phyloP scores from a whole-genome alignment of 2,797 vertebrate species.

The Siniperca scherzeri region DNA sequence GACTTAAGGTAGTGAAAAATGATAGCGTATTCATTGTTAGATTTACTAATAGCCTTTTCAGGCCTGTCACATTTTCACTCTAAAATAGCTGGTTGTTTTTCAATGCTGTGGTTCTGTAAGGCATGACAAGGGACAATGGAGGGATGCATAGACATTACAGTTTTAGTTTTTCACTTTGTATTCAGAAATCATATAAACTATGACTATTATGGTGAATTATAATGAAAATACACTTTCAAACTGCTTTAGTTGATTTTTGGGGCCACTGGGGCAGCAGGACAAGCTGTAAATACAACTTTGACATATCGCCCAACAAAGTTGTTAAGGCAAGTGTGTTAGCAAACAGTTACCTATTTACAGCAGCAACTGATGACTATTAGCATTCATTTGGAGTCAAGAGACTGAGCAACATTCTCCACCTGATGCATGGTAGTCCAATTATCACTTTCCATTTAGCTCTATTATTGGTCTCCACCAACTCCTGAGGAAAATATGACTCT shows the following conservation, averaged over 20 bases:
- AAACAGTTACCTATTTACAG: too few relatives aligned
- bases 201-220: neutral
- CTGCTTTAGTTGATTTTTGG: too few relatives aligned
- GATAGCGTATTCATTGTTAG: neutral
- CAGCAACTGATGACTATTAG: neutral
- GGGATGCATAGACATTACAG: neutral
- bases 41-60: neutral
- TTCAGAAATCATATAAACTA: neutral
- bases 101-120: neutral
- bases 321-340: too few relatives aligned
- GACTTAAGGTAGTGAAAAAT: slow-evolving; percentile 31
- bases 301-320: too few relatives aligned
- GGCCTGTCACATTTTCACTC: neutral
- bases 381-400: neutral
- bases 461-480: too few relatives aligned
- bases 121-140: neutral
- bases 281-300: too few relatives aligned
- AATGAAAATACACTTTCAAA: neutral
- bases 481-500: too few relatives aligned
- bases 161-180: neutral
- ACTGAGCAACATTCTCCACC: neutral
- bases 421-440: too few relatives aligned
- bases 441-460: too few relatives aligned
- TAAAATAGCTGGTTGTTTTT: neutral
- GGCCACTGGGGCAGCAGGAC: too few relatives aligned